phyloP scores from a whole-genome alignment of 2,888 invertebrate genomes.

The Scaptomyza cyrtandrae region DNA sequence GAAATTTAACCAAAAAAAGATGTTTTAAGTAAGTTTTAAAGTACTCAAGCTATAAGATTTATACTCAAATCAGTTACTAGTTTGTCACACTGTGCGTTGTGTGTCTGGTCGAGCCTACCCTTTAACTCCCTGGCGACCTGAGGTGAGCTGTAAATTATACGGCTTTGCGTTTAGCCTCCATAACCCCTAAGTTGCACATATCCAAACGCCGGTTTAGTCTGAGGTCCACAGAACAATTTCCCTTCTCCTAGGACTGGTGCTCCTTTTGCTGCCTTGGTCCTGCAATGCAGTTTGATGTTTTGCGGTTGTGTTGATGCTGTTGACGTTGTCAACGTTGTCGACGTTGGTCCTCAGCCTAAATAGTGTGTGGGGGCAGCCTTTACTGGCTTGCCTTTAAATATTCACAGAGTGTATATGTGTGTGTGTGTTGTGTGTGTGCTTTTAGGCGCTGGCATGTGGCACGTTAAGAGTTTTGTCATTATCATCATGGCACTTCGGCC shows the following conservation, averaged over 20 bases:
- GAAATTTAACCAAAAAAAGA: no score
- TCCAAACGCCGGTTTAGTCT: background rate
- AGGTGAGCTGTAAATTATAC: conserved; percentile 75
- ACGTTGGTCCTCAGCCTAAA: conserved; percentile 20
- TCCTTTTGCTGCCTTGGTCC: conserved; percentile 11
- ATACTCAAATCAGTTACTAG: background rate
- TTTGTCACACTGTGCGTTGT: conserved; percentile 28
- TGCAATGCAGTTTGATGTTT: conserved; percentile 72
- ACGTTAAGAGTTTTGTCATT: conserved; percentile 33
- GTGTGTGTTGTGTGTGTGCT: conserved; percentile 34
- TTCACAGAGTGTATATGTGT: conserved; percentile 43
- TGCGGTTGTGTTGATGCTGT: conserved; percentile 70
- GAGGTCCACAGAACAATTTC: conserved; percentile 24
- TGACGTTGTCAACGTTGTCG: conserved; percentile 31
- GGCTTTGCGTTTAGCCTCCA: conserved; percentile 72
- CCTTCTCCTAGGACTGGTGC: conserved; percentile 4
- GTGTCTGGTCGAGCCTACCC: conserved; percentile 28
- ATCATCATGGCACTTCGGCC: conserved; percentile 21
- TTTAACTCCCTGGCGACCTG: conserved; percentile 27
- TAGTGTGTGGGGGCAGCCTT: conserved; percentile 1
- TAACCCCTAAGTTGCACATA: conserved; percentile 54
- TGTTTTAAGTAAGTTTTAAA: no score
- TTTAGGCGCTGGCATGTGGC: conserved; percentile 48
- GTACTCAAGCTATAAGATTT: background rate
- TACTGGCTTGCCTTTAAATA: conserved; percentile 52